These are phyloP conservation scores for Poeciliopsis gracilis DNA, from an alignment of 2,797 vertebrate species.

Conservation along the genomic window DNA sequence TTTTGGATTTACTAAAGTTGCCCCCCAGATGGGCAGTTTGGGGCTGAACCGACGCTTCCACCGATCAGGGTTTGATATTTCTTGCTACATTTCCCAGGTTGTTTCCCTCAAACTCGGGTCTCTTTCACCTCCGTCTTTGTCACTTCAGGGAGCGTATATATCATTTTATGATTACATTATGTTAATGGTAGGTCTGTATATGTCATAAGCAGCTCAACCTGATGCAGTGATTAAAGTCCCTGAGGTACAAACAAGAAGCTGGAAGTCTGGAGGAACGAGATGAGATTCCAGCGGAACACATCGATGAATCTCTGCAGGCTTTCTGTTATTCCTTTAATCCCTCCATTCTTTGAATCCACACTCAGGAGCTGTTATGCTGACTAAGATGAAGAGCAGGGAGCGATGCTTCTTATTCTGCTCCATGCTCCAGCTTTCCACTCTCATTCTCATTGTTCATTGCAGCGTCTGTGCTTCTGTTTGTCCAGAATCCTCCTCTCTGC, in stretches of 20 bases:
- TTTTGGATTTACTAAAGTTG: slow-evolving; percentile 57
- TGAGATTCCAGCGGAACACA: slow-evolving; percentile 40
- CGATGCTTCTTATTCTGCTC: slow-evolving; percentile 12
- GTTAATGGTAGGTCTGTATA: slow-evolving; percentile 33
- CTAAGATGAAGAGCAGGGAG: slow-evolving; percentile 32
- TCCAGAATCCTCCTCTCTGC: slow-evolving; percentile 28
- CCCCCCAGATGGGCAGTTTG: slow-evolving; percentile 65
- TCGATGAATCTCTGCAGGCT: slow-evolving; percentile 43
- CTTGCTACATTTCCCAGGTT: not conserved
- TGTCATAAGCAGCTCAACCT: slow-evolving; percentile 36
- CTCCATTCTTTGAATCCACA: slow-evolving; percentile 54
- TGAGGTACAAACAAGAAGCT: slow-evolving; percentile 38
- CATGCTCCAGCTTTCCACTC: slow-evolving; percentile 8
- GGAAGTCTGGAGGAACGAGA: slow-evolving; percentile 35
- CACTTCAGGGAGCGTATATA: slow-evolving; percentile 23
- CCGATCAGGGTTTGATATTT: slow-evolving; percentile 23
- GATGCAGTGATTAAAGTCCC: slow-evolving; percentile 32
- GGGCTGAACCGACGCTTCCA: slow-evolving; percentile 41
- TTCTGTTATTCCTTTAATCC: slow-evolving; percentile 57
- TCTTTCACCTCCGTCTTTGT: slow-evolving; percentile 9
- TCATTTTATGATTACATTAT: slow-evolving; percentile 49
- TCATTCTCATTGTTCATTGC: slow-evolving; percentile 1
- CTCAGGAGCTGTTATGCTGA: slow-evolving; percentile 30
- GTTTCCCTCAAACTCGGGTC: slow-evolving; percentile 8
- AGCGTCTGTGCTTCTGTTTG: slow-evolving; percentile 7